Base-by-base conservation (phyloP, 2,888 invertebrate species). In the Falcaria lacertinaria region DNA sequence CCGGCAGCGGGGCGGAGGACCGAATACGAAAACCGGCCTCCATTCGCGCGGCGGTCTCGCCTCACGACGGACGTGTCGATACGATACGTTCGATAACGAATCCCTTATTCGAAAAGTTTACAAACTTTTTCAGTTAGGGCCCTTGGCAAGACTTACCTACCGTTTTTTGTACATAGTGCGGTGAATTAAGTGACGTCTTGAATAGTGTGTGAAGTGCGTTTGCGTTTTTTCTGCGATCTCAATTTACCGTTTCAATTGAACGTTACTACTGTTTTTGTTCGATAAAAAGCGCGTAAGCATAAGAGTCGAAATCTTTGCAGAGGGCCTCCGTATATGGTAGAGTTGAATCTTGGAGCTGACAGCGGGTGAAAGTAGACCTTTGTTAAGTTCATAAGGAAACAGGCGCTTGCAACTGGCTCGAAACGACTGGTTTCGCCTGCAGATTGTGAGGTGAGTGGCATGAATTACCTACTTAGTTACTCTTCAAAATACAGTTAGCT, bases 381-480 rank as follows among this genome's bases (percentile, higher is more conserved):
- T 82, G 82, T 81, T 81, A 75, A 80, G 85, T 87, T 86, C 84
- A 79, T 81, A 88, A 88, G 88, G 88, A 87, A 86, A 83, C 80
- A 64, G 75, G 69, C 71, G 72, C 68, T 74, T 71, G 80, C 82
- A 77, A 76, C 80, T 74, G 69, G 71, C 78, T 76, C 79, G 79
- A 70, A 78, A 74, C 81, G 66, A 73, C 67, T 74, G 73, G 81
- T 80, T 83, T 84, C 79, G 80, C 77, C 67, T 81, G 73, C 80
- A 78, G 67, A 79, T 80, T 68, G 74, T 74, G 72, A 76, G 87
- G 88, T 88, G 79, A 87, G 88, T 78, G 81, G 76, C 70, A 68
- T 77, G 64, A 65, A 74, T 78, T 81, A 73, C 77, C 74, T 77
- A 77, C 73, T 76, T 77, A 65, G 54, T 69, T 67, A 66, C 69